Base-by-base conservation (phyloP, 2,113 vertebrate genomes). In the Tympanuchus pallidicinctus region DNA sequence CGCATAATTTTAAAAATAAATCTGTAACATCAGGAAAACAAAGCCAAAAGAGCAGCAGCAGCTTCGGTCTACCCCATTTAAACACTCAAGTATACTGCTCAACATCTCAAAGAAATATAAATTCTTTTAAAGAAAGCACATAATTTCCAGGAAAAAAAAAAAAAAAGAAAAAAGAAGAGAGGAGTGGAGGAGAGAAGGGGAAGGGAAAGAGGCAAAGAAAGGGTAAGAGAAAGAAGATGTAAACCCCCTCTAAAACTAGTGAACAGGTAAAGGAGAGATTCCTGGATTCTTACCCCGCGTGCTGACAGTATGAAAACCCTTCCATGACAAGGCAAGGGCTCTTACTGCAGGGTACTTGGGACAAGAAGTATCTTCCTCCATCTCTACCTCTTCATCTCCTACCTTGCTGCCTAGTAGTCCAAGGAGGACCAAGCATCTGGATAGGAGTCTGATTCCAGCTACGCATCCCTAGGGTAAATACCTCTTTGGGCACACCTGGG, bases 1-100 rank as follows among this genome's bases (percentile, higher is more conserved):
- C 22, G 83, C 28, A 81, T 11, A 72, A 73, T 86, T 93, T 85
- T 8, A 78, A 90, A 93, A 87, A 82, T 69, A 88, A 63, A 70
- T 73, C 30, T 77, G 22, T 73, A 76, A 42, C 50, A 88, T 27
- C 45, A 72, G n/a, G 45, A 88, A 75, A 80, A 75, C 19, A 59
- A 80, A 88, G 36, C 70, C 82, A 45, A 92, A 89, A 85, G 17
- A 71, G 6, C 9, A 86, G 10, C 4, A 74, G 70, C 28, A 88
- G 57, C 74, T 94, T 91, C 61, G 43, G 20, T 74, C 65, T 47
- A 82, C 28, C 21, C 47, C 71, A 1, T 11, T 91, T 56, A n/a
- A 34, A 20, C 20, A 27, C 28, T 76, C 56, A 6, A 80, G 56
- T 45, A 47, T n/a, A 5, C 14, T 30, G 75, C 60, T 85, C 64